Evolutionary conservation across 2,888 invertebrate species (phyloP), one percentile per base, ranked within the genome.

Genomic region (Bombyx huttoni): DNA sequence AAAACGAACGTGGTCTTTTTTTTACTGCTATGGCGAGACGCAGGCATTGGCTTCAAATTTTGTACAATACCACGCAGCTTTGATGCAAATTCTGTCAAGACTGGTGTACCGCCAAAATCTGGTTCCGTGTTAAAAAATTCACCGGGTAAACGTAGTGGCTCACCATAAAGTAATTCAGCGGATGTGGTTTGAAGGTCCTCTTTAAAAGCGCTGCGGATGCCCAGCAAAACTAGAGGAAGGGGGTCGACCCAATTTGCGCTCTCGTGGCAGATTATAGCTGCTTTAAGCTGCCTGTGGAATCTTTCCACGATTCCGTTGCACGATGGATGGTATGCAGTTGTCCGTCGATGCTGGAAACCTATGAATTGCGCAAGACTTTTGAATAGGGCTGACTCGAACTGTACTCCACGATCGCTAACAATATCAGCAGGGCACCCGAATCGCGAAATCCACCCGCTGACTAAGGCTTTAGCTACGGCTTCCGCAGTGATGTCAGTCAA

Each of bases 241-340:
- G 51, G 1, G 9, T 57, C 54, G 1, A 46, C 49, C 55, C 54
- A 56, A 7, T 49, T 56, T 7, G 14, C 10, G 46, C 49, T 34
- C 0, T 52, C 35, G 47, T 56, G 58, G 45, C 54, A 58, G 9
- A 46, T 45, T 8, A 58, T 58, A 9, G 57, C 55, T 0, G 53
- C 51, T 33, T 59, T 61, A 3, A 58, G 52, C 10, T 56, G 54
- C 7, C 58, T 52, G 14, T 85, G 81, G 52, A 73, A 58, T 9
- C 65, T 35, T 46, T 68, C 64, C 1, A 67, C 52, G n/a, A 64
- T 47, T 1, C 65, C 65, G 35, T 68, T 66, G 45, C 59, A 54
- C 0, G 55, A 54, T 0, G 63, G 65, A 33, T 66, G 64, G 34
- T 64, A 66, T 0, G 68, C 64, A 1, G 66, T 63, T 0, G 68